Evolutionary conservation across 92 coral and sea anemone species (phyloP).

Genomic region (Anthopleura xanthogrammica): DNA sequence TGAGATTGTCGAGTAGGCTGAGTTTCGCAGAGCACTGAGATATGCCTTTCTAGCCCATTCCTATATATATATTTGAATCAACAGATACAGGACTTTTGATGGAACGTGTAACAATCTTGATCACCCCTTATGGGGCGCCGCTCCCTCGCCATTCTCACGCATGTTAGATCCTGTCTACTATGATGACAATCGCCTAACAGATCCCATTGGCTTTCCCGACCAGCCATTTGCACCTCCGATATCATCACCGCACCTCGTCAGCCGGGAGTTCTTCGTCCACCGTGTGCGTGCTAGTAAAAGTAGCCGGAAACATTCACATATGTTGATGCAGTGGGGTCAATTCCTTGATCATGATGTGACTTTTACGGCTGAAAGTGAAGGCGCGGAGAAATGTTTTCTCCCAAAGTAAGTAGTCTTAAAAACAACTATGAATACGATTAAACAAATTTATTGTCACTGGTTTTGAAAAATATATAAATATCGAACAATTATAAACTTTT

Average conservation of each 20-base stretch:
- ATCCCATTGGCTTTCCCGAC: slow-evolving; percentile 92
- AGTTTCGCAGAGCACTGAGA: too few species aligned
- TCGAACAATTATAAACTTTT: too few species aligned
- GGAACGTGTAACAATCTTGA: slow-evolving; percentile 91
- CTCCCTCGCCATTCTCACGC: slow-evolving; percentile 73
- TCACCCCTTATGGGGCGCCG: slow-evolving; percentile 92
- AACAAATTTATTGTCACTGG: too few species aligned
- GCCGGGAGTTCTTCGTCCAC: slow-evolving; percentile 74
- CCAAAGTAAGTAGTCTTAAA: slow-evolving; percentile 79
- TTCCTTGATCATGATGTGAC: slow-evolving; percentile 93
- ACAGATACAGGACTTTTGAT: slow-evolving; percentile 75
- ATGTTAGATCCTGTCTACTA: slow-evolving; percentile 78
- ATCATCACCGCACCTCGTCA: slow-evolving; percentile 86
- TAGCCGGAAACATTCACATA: slow-evolving; percentile 64
- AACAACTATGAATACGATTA: too few species aligned
- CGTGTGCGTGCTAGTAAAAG: slow-evolving; percentile 43
- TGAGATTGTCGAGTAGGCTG: too few species aligned
- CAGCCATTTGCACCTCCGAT: slow-evolving; percentile 77
- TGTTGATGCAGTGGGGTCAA: slow-evolving; percentile 99
- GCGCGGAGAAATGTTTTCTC: slow-evolving; percentile 73
- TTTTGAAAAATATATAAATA: too few species aligned
- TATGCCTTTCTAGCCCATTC: background rate
- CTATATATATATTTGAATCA: background rate
- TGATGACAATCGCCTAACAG: slow-evolving; percentile 79
- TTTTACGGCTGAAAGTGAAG: slow-evolving; percentile 97